Conservation (phyloP, 2,113 vertebrate genomes). For the Zapornia atra region DNA sequence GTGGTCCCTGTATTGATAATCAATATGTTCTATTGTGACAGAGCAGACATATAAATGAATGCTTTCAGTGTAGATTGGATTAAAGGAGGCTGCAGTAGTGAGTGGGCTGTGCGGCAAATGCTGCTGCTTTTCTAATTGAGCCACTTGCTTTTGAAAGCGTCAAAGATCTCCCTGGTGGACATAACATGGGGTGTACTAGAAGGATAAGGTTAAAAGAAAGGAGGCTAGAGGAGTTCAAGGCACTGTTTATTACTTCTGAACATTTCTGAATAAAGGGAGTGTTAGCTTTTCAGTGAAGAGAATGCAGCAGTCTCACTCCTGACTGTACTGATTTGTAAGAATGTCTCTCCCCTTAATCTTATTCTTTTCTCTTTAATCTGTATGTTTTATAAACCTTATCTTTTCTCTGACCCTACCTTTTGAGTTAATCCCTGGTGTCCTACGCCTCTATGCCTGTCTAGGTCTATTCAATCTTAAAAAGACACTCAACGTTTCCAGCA, state of each 20-base stretch:
- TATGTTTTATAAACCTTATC: constrained; percentile 31
- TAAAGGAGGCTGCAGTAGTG: background rate
- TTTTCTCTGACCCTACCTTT: constrained; percentile 8
- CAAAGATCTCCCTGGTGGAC: constrained; percentile 18
- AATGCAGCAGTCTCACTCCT: constrained; percentile 13
- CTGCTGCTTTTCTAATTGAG: constrained; percentile 54
- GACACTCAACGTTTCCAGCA: background rate
- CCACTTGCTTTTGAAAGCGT: constrained; percentile 1
- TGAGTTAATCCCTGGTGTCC: background rate
- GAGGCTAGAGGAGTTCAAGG: background rate
- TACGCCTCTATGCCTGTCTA: background rate
- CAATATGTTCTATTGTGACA: constrained; percentile 7
- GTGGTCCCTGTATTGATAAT: constrained; percentile 17
- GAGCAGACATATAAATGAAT: constrained; percentile 8
- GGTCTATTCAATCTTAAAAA: background rate
- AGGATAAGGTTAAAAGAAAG: constrained; percentile 24
- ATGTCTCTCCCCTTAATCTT: constrained; percentile 11
- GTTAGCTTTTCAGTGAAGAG: constrained; percentile 33
- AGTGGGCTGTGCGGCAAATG: background rate
- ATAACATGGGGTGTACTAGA: constrained; percentile 12
- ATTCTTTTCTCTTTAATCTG: constrained; percentile 49
- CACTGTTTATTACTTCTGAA: constrained; percentile 49
- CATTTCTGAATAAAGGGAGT: constrained; percentile 28
- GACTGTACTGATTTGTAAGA: constrained; percentile 32
- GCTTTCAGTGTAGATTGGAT: background rate